Evolutionary conservation across 2,113 vertebrate genomes (phyloP), one percentile per base, ranked within the genome.

Genomic region (Piaya cayana): DNA sequence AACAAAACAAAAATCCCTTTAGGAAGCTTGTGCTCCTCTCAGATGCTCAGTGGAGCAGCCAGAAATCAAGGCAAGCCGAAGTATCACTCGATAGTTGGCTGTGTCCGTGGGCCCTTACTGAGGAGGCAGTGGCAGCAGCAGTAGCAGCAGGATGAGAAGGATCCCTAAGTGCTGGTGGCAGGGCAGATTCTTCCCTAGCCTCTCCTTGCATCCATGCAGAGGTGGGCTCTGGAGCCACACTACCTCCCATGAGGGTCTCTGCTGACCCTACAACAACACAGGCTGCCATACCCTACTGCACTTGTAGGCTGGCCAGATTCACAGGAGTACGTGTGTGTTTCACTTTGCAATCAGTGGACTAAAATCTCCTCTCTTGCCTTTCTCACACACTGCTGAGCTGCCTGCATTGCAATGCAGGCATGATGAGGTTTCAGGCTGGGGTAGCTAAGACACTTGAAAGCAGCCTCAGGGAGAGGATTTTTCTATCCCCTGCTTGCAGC

Each of bases 371-470:
- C 63, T 64, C 21, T 60, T 36, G n/a, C 49, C 19, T 82, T 42
- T 23, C 36, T 56, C 36, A 9, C 0, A 0, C 1, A 5, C 34
- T 2, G 1, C 78, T 0, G 21, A 63, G 43, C 63, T 70, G 62
- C 53, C 56, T 32, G 47, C 37, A 2, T 59, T 79, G 69, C 62
- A 45, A 11, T 5, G 17, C 37, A 49, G 60, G 39, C 64, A 42
- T 0, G 0, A 45, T 4, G 7, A 0, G 0, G 13, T 45, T 60
- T 68, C 1, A 1, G 69, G 14, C 58, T 90, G 74, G 65, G 49
- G 6, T 67, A 70, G n/a, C 72, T 95, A 83, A 62, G 21, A 36
- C 7, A 19, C 45, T 2, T 0, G 21, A n/a, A 5, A 74, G 34
- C 29, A 59, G 16, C 52, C 39, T 47, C 0, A 0, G 43, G 50